A percentile compares a stretch with the other conserved stretches of the same genome.
Conservation (phyloP, 2,797 vertebrate species). For the Neopelma chrysocephalum region DNA sequence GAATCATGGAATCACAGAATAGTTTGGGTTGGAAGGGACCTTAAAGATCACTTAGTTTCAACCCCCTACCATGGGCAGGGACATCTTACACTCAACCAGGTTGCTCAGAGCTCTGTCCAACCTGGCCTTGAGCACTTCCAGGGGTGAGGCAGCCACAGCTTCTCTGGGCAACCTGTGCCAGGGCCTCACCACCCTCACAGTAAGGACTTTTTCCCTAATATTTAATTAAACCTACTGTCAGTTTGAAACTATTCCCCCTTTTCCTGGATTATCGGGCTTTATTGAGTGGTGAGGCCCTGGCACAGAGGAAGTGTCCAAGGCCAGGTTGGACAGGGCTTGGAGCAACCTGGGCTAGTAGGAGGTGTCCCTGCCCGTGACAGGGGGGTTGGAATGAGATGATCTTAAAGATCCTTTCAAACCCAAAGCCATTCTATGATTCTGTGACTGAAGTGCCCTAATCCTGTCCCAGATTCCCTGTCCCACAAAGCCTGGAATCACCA, state of each 20-base stretch:
- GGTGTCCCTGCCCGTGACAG: too few species aligned
- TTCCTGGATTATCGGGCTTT: not conserved
- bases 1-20: not conserved
- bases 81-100: too few species aligned
- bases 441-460: not conserved
- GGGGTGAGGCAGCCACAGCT: not conserved
- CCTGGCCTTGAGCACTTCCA: not conserved
- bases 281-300: not conserved
- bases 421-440: not conserved
- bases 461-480: not conserved
- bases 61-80: not conserved
- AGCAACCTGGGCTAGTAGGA: not conserved
- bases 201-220: not conserved
- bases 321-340: not conserved
- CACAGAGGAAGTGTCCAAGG: not conserved
- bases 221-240: rapidly evolving
- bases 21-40: not conserved
- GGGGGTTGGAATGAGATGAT: rapidly evolving
- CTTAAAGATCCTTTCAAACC: not conserved
- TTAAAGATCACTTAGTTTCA: not conserved
- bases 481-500: not conserved
- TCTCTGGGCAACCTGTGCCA: not conserved
- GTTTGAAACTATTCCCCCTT: not conserved
- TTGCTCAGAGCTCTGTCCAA: not conserved
- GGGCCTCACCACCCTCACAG: not conserved